These are phyloP conservation scores for Amphiprion clarkii DNA, from an alignment of 2,797 vertebrate species.

Conservation along the genomic window DNA sequence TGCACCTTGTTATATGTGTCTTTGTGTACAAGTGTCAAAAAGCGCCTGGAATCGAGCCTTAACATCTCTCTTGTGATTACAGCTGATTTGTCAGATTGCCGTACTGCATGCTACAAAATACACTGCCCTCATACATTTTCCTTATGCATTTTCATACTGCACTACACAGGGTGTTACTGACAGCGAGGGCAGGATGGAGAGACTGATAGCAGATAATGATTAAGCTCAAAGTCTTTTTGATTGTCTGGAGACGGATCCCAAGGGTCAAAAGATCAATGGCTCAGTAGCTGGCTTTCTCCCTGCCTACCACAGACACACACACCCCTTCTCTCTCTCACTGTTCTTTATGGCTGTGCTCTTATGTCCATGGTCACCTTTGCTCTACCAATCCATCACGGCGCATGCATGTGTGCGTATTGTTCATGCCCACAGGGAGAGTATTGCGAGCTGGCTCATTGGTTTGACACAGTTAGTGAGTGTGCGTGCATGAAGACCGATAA, in stretches of 20 bases:
- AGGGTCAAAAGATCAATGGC: conserved; percentile 78
- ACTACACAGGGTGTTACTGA: conserved; percentile 58
- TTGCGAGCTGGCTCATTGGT: conserved; percentile 58
- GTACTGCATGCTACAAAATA: conserved; percentile 6
- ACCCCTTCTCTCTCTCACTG: not conserved
- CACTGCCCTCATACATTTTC: conserved; percentile 23
- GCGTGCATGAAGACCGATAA: conserved; percentile 52
- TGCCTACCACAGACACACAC: conserved; percentile 22
- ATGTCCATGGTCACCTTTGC: conserved; percentile 61
- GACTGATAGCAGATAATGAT: conserved; percentile 88
- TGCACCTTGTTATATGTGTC: conserved; percentile 38
- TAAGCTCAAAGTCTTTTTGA: conserved; percentile 90
- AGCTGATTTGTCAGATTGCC: conserved; percentile 39
- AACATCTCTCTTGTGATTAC: conserved; percentile 32
- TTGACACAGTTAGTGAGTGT: conserved; percentile 49
- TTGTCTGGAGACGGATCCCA: conserved; percentile 81
- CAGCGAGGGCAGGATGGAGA: conserved; percentile 63
- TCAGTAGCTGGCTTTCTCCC: conserved; percentile 62
- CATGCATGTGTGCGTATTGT: conserved; percentile 28
- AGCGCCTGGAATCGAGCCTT: conserved; percentile 27
- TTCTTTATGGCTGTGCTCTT: conserved; percentile 27
- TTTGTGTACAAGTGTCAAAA: conserved; percentile 43
- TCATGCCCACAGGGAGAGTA: conserved; percentile 27
- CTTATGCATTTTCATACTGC: conserved; percentile 47
- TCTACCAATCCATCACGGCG: conserved; percentile 44